These are phyloP conservation scores for Engraulis encrasicolus DNA, from an alignment of 2,113 vertebrate genomes.

Conservation along the genomic window DNA sequence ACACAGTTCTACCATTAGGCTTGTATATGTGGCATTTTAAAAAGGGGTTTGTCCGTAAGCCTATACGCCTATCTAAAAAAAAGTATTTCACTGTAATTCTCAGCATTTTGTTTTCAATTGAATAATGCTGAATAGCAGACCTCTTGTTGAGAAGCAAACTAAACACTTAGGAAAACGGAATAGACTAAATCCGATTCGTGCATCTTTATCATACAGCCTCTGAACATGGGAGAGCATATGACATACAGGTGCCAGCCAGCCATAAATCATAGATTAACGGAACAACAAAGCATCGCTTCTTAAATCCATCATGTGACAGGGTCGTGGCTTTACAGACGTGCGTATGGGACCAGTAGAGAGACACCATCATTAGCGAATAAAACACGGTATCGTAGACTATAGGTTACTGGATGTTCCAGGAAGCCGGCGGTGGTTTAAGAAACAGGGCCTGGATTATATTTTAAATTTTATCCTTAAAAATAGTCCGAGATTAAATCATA, in stretches of 20 bases:
- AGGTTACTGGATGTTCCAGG: background rate
- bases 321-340: background rate
- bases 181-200: background rate
- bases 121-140: too few species aligned
- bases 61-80: too few species aligned
- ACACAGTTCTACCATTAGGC: too few species aligned
- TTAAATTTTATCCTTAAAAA: background rate
- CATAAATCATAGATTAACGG: conserved; percentile 15
- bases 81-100: too few species aligned
- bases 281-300: background rate
- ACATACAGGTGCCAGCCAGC: background rate
- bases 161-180: too few species aligned
- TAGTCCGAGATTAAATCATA: background rate
- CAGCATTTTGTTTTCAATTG: too few species aligned
- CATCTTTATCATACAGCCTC: too few species aligned
- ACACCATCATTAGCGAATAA: background rate
- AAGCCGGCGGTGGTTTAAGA: background rate
- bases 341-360: background rate
- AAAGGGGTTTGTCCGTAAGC: too few species aligned
- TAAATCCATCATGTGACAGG: conserved; percentile 2
- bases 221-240: too few species aligned
- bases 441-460: background rate
- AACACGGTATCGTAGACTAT: too few species aligned
- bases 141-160: too few species aligned
- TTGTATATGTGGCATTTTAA: too few species aligned